A percentile compares a stretch with the other conserved stretches of the same genome.
phyloP scores from a whole-genome alignment of 2,113 vertebrate genomes.

The Brevimyrus niger region DNA sequence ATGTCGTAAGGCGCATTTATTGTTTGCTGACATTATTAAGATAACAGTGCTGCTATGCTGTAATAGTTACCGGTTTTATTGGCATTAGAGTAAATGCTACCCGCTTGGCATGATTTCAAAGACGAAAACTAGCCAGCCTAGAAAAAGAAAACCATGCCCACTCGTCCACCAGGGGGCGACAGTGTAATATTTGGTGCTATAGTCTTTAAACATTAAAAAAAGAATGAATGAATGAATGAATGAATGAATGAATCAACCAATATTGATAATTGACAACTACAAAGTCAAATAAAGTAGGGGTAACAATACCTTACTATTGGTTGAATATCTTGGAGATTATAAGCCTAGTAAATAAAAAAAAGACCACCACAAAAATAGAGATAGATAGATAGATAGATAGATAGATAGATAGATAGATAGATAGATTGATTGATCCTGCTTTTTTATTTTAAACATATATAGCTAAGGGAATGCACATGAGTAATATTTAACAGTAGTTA shows the following conservation, averaged over 20 bases:
- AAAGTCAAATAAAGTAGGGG: not conserved
- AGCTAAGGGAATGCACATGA: not conserved
- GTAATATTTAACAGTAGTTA: not conserved
- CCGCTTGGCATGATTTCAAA: not conserved
- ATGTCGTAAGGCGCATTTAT: not conserved
- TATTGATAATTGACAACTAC: not conserved
- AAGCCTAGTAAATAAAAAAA: no score
- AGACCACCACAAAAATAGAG: not conserved
- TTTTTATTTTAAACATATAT: not conserved
- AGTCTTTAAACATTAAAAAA: not conserved
- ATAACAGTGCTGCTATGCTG: not conserved
- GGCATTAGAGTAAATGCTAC: not conserved
- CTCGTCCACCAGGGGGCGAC: constrained; percentile 17
- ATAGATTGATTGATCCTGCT: not conserved
- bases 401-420: not conserved
- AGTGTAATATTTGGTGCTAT: not conserved
- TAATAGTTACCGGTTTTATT: not conserved
- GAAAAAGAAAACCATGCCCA: not conserved
- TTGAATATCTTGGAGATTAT: not conserved
- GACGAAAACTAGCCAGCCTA: not conserved
- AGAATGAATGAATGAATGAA: not conserved
- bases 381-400: not conserved
- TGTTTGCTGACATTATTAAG: not conserved
- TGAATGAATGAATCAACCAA: not conserved
- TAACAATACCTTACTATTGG: not conserved